Base-by-base conservation (phyloP, 2,888 invertebrate genomes). In the Brachyptera risi region DNA sequence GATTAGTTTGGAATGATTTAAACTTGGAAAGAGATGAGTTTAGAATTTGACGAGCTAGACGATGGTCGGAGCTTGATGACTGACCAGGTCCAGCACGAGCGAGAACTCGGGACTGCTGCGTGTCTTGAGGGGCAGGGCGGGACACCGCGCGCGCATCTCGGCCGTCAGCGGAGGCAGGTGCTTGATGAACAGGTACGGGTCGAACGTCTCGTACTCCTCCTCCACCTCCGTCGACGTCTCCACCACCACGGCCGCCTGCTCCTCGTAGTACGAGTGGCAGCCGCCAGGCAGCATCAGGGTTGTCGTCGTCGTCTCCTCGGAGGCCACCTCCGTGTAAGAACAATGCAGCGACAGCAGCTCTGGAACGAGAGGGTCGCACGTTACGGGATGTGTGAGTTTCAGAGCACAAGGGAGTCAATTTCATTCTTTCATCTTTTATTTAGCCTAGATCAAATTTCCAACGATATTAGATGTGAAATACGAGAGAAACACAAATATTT, bases 111-210 rank as follows among this genome's bases (percentile, higher is more conserved):
- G 96, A 69, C 93, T 92, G 70, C 93, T 92, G 56, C 96, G 78
- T 0, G 96, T 96, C 73, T 93, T 93, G 42, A 96, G 79, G 0
- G 96, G 96, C 61, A 96, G 77, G 1, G 96, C 96, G 1, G 92
- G 91, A 71, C 73, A 79, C 67, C 85, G 78, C 1, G 84, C 81
- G 67, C 85, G 76, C 84, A 90, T 86, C 67, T 90, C 90, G 49
- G 86, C 82, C 0, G 89, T 88, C 26, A 90, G 75, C 9, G 91
- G 91, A 27, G 91, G 91, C 68, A 96, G 82, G 78, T 91, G 92
- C 73, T 94, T 92, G 65, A 96, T 95, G 74, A 96, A 95, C 61
- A 90, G 79, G 69, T 93, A 92, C 0, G 93, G 93, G 75, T 95
- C 93, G 71, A 93, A 93, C 0, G 89, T 83, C 67, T 92, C 91